Percentiles rank a stretch among this genome's conserved stretches.
Conservation (phyloP, 2,797 vertebrate genomes). For the Oceanodroma leucorhoa region DNA sequence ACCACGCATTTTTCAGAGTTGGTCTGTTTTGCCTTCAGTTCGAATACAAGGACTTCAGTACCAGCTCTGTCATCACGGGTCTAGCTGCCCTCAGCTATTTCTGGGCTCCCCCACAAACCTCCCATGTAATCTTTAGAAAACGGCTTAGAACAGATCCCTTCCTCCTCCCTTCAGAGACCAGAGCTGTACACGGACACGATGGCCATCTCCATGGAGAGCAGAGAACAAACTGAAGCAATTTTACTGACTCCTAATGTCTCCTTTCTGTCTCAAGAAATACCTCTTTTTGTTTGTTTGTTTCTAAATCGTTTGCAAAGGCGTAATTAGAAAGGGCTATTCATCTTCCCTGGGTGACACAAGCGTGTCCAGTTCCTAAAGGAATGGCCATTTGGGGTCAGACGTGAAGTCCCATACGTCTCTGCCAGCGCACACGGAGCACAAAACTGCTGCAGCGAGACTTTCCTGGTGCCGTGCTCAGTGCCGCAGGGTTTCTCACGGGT, state of each 20-base stretch:
- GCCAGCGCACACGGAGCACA: rapidly evolving
- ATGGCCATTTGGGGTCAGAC: neutral
- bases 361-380: rapidly evolving
- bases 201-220: neutral
- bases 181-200: rapidly evolving
- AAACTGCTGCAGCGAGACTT: neutral
- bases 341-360: neutral
- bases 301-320: neutral
- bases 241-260: neutral
- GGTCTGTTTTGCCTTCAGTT: neutral
- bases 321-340: neutral
- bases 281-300: neutral
- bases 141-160: neutral
- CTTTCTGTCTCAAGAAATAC: neutral
- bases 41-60: neutral
- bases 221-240: neutral
- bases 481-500: neutral
- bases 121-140: neutral
- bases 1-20: neutral
- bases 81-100: neutral
- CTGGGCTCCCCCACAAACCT: neutral
- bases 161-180: neutral
- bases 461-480: rapidly evolving
- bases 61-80: neutral
- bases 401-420: rapidly evolving